Evolutionary conservation across 1,140 invertebrate species (phyloP), one percentile per base, ranked within the genome.

Genomic region (Hydropsyche tenuis): DNA sequence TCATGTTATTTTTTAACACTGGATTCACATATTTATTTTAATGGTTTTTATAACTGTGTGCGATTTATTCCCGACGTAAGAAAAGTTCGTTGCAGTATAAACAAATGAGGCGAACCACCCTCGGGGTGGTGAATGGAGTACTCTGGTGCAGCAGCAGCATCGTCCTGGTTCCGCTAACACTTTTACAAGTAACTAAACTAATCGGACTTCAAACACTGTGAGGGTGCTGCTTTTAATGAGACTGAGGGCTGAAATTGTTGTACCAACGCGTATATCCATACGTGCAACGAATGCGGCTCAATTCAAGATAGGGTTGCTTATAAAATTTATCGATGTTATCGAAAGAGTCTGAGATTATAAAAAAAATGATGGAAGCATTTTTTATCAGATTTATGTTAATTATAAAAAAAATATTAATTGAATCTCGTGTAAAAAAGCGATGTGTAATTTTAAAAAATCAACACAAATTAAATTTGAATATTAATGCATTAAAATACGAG

Each of bases 161-260:
- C 30, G 30, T 37, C 30, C 30, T 37, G 48, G 62, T 20, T 20
- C 72, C 45, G 43, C 73, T 73, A 77, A 75, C 76, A 77, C 76
- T 77, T 77, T 77, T 77, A 77, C 76, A 77, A 77, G 76, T 77
- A 77, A 77, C 76, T 77, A 77, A 77, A 77, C 76, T 77, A 77
- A 77, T 77, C 76, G 73, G 73, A 75, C 76, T 75, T 77, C 76
- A 77, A 77, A 77, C 76, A 77, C 63, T 64, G 70, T 69, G 75
- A 69, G 71, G 72, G 74, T 48, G 71, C 71, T 23, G 76, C 76
- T 77, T 77, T 77, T 77, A 77, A 77, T 77, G 76, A 77, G 76
- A 77, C 73, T 56, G 69, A 65, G 72, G 68, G 73, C 72, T 53
- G 68, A 70, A 56, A 70, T 70, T 70, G 68, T 56, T 70, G 68